Conservation (phyloP, 2,797 vertebrate species). For the Atherinosoma microstoma region DNA sequence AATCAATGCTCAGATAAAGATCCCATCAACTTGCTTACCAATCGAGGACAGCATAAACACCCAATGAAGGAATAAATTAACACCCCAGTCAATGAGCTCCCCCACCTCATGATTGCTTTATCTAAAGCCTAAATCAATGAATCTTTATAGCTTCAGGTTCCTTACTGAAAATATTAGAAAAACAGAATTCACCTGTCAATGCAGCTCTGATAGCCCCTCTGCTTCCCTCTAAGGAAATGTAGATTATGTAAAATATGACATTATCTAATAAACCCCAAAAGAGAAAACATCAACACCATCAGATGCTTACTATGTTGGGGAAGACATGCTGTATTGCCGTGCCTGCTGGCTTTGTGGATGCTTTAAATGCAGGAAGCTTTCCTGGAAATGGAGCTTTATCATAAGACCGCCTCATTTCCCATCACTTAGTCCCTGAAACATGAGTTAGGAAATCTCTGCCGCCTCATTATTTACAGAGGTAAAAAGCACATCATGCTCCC, state of each 20-base stretch:
- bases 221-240: slow-evolving; percentile 13
- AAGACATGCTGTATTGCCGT: not conserved
- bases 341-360: not conserved
- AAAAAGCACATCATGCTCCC: slow-evolving; percentile 31
- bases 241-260: not conserved
- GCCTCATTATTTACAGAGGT: slow-evolving; percentile 44
- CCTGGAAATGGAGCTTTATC: slow-evolving; percentile 24
- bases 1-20: slow-evolving; percentile 66
- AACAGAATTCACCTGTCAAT: not conserved
- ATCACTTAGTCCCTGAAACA: slow-evolving; percentile 44
- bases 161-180: not conserved
- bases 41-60: slow-evolving; percentile 40
- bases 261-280: not conserved
- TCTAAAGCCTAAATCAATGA: slow-evolving; percentile 54
- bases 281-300: not conserved
- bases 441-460: slow-evolving; percentile 33
- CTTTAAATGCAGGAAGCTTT: slow-evolving; percentile 11
- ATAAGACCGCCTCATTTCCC: slow-evolving; percentile 19
- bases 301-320: not conserved
- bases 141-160: not conserved
- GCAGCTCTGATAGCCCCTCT: not conserved
- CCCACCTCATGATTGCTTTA: slow-evolving; percentile 57
- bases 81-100: slow-evolving; percentile 51
- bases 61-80: slow-evolving; percentile 54
- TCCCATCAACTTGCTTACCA: slow-evolving; percentile 44